These are phyloP conservation scores for Galagoides demidoff DNA, from an alignment of 2,797 vertebrate genomes.

Conservation along the genomic window DNA sequence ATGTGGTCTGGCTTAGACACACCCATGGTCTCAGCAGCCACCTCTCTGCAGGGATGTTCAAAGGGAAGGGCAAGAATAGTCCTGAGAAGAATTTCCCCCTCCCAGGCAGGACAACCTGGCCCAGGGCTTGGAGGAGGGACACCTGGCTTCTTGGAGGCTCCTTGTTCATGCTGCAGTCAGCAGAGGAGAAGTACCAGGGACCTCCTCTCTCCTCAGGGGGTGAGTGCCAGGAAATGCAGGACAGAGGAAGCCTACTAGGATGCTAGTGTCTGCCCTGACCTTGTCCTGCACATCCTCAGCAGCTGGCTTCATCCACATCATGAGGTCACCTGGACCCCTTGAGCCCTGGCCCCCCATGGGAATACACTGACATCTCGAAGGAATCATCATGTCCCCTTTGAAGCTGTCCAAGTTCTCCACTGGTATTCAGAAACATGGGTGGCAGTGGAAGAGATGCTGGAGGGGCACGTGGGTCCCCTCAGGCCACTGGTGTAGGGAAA, in stretches of 20 bases:
- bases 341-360: not conserved
- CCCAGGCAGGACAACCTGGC: not conserved
- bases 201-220: not conserved
- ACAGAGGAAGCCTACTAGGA: not conserved
- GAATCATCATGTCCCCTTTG: rapidly evolving
- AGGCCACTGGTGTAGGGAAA: not conserved
- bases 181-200: not conserved
- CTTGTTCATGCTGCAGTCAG: not conserved
- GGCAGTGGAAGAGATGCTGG: not conserved
- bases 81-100: not conserved
- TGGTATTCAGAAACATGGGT: not conserved
- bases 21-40: not conserved
- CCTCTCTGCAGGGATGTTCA: not conserved
- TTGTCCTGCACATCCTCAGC: not conserved
- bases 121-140: not conserved
- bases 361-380: not conserved
- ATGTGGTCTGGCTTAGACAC: not conserved
- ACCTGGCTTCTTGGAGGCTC: not conserved
- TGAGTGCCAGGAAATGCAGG: not conserved
- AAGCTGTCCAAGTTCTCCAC: not conserved
- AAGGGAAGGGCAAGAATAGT: not conserved
- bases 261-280: not conserved
- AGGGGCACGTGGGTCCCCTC: not conserved
- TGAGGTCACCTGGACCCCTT: not conserved
- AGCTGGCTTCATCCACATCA: not conserved